Base-by-base conservation (phyloP, 2,113 vertebrate species). In the Gambusia holbrooki region DNA sequence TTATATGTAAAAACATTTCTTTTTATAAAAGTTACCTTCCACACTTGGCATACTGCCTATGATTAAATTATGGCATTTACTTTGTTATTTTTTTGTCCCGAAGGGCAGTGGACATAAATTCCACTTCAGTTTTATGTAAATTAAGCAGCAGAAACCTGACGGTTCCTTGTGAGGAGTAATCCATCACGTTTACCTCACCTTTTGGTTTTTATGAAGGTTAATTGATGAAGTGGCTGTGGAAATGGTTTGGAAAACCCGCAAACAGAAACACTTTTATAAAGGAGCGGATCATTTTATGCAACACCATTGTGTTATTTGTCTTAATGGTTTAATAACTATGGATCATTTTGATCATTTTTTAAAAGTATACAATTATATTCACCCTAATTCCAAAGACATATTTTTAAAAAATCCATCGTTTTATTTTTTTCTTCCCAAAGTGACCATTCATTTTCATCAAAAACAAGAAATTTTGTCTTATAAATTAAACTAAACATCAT, bases 121-220 rank as follows among this genome's bases (percentile, higher is more conserved):
- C 67, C 61, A 29, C 54, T 35, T 12, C 66, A 66, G 25, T 54
- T 15, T n/a, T 32, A 30, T 62, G 69, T 71, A 81, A 84, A 82
- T 85, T 48, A 74, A 75, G 69, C 69, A 15, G n/a, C n/a, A n/a
- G n/a, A n/a, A 73, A 84, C 35, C 62, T 75, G 30, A 70, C 76
- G 61, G 32, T 27, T 60, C 29, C 33, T 66, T 14, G 15, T 75
- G 51, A 84, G 9, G 45, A n/a, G 71, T 40, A 63, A 87, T 87
- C 76, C 79, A 80, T 87, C 88, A 86, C 62, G 3, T n/a, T 30
- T 32, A 58, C 35, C 69, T 72, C 73, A 77, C 65, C 58, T 81
- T 85, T 60, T 17, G 25, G 33, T 82, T 62, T 79, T 74, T 48
- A 66, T 80, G 78, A 90, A 88, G 78, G 86, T 87, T 73, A 88